Conservation (phyloP, 2,888 invertebrate genomes). For the Tachystola acroxantha region DNA sequence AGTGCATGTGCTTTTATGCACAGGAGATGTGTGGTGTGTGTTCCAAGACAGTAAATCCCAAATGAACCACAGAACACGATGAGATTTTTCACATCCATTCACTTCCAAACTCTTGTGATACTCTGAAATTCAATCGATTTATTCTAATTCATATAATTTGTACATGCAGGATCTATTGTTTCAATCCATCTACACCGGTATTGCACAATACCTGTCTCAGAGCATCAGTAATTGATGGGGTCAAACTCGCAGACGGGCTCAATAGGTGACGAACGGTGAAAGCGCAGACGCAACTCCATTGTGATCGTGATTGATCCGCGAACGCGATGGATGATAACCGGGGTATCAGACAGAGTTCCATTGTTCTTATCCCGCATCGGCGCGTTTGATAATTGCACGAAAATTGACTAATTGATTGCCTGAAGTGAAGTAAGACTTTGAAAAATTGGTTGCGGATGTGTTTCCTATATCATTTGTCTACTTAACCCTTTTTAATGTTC, state of each 20-base stretch:
- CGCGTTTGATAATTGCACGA: conserved; percentile 32
- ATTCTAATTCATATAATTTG: too few relatives aligned
- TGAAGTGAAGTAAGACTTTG: background rate
- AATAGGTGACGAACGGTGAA: conserved; percentile 38
- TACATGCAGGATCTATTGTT: background rate
- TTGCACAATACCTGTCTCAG: conserved; percentile 21
- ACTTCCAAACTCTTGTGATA: too few relatives aligned
- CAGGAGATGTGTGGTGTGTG: too few relatives aligned
- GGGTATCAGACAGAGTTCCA: conserved; percentile 41
- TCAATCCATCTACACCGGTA: conserved; percentile 12
- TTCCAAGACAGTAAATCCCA: too few relatives aligned
- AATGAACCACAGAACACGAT: too few relatives aligned
- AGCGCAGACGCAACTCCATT: conserved; percentile 54
- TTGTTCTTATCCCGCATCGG: conserved; percentile 48
- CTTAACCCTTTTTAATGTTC: too few relatives aligned
- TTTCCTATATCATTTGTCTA: too few relatives aligned
- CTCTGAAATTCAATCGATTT: too few relatives aligned
- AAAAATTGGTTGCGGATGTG: conserved; percentile 13
- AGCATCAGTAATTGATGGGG: conserved; percentile 37
- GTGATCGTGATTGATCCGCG: conserved; percentile 52
- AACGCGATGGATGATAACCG: conserved; percentile 42
- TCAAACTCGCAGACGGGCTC: conserved; percentile 44
- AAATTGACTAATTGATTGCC: conserved; percentile 5
- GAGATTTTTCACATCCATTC: too few relatives aligned
- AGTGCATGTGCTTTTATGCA: too few relatives aligned